Evolutionary conservation across 2,888 invertebrate genomes (phyloP), one percentile per base, ranked within the genome.

Genomic region (Agrilus biguttatus): DNA sequence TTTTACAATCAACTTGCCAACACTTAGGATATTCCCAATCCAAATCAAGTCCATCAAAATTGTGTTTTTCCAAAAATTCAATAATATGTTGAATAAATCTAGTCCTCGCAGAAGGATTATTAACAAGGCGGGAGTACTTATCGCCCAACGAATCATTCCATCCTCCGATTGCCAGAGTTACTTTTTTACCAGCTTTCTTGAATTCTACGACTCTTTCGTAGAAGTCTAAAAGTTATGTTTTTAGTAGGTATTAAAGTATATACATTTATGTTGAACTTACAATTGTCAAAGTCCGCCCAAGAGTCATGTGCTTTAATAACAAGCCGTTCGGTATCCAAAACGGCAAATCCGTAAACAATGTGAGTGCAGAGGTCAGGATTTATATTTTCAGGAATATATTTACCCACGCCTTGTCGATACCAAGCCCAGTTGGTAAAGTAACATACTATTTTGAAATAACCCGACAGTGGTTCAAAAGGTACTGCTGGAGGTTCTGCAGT

Each of bases 401-500:
- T 85, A 36, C 88, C 91, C 33, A 75, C 59, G 0, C 87, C 89
- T 53, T 78, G 78, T 21, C 89, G 72, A 58, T 89, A 90, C 88
- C 90, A 90, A 1, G 91, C 88, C 91, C 91, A 92, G 60, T 91
- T 91, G 0, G 91, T 90, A 63, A 89, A 91, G 65, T 91, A 91
- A 57, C 90, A 91, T 0, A 90, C 84, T 0, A 90, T 74, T 63
- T 87, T 88, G 61, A 77, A 87, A 45, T 78, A 73, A 14, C 82
- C 86, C 60, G 73, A 66, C 47, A 77, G 61, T 0, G 66, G 66
- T 39, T 67, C 75, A 41, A 65, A 14, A 21, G 36, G 36, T 19
- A 37, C 37, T 41, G 43, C 48, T 1, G 35, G 67, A 46, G 69
- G 67, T 57, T 69, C 68, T 5, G 67, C 58, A 5, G 52, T 39